Evolutionary conservation across 2,113 vertebrate species (phyloP).

Genomic region (Gallinago jamesoni): DNA sequence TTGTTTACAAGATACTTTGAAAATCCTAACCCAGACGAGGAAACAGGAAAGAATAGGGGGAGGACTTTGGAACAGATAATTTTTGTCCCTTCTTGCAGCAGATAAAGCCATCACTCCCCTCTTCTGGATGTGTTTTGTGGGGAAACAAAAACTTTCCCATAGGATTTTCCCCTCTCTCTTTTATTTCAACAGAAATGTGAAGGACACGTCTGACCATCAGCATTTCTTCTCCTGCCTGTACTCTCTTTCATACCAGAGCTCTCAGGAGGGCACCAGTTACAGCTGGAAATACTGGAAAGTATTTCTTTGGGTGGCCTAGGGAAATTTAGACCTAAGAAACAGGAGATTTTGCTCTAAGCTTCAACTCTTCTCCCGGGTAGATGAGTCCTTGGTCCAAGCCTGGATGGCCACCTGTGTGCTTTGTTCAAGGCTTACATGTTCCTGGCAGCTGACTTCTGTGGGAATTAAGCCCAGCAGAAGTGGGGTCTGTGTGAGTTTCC

Average conservation of each 20-base stretch:
- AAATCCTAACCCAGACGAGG: neutral
- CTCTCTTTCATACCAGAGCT: too few relatives aligned
- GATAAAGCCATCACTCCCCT: neutral
- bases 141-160: neutral
- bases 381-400: neutral
- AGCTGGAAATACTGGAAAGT: neutral
- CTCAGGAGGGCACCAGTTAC: neutral
- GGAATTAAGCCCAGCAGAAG: neutral
- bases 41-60: fast-evolving
- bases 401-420: fast-evolving
- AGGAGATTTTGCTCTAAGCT: neutral
- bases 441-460: neutral
- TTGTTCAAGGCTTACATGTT: fast-evolving
- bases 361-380: neutral
- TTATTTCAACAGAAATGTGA: neutral
- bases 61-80: neutral
- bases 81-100: neutral
- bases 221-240: fast-evolving
- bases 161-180: too few relatives aligned
- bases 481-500: fast-evolving
- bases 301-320: neutral
- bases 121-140: neutral
- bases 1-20: neutral
- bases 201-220: neutral
- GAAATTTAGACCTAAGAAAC: neutral